phyloP scores from a whole-genome alignment of 2,888 invertebrate genomes.

The Dryobota labecula region DNA sequence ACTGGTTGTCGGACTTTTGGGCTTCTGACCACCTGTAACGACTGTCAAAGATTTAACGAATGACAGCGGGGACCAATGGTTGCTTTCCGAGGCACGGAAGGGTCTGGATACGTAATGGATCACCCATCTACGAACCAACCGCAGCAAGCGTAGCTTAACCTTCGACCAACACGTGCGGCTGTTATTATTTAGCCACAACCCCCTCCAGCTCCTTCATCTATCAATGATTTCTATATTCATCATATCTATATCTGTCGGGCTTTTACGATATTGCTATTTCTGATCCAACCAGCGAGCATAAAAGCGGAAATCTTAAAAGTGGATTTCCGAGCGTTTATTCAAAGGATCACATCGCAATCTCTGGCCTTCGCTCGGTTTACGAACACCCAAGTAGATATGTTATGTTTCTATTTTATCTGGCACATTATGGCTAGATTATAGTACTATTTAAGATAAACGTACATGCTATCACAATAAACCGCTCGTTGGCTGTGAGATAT shows the following conservation, averaged over 20 bases:
- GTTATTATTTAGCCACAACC: no score
- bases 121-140: no score
- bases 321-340: slow-evolving; percentile 26
- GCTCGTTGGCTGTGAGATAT: slow-evolving; percentile 53
- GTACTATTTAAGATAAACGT: slow-evolving; percentile 49
- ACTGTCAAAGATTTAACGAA: no score
- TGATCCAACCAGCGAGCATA: slow-evolving; percentile 1
- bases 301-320: slow-evolving; percentile 44
- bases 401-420: slow-evolving; percentile 23
- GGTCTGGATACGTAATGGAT: no score
- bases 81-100: no score
- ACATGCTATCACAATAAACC: slow-evolving; percentile 53
- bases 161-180: no score
- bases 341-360: slow-evolving; percentile 18
- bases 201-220: no score
- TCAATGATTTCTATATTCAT: neutral
- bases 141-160: no score
- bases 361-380: slow-evolving; percentile 8
- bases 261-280: slow-evolving; percentile 28
- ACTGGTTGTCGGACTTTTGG: no score
- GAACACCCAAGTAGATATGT: slow-evolving; percentile 35
- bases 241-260: neutral
- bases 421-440: slow-evolving; percentile 45
- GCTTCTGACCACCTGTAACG: no score
- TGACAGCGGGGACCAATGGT: no score